A percentile compares a stretch with the other conserved stretches of the same genome.
These are phyloP conservation scores for Falco peregrinus DNA, from an alignment of 2,797 vertebrate species.

Conservation along the genomic window DNA sequence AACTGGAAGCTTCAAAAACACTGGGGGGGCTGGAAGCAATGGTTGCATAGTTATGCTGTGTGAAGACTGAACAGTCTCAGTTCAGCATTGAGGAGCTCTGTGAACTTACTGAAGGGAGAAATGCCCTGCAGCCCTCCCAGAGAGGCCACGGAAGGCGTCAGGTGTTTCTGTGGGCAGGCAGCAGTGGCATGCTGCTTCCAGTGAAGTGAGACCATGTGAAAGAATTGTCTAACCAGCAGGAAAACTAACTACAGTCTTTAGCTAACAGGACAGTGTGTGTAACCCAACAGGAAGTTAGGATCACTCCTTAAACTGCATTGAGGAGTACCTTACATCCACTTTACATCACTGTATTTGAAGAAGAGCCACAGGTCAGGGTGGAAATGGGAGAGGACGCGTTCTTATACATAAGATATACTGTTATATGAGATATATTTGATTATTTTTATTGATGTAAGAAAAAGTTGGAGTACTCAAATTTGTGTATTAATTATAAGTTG, in stretches of 20 bases:
- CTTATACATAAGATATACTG: not conserved
- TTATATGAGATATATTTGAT: not conserved
- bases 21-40: too few species aligned
- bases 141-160: fast-evolving
- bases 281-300: not conserved
- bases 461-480: not conserved
- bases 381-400: not conserved
- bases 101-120: not conserved
- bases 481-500: not conserved
- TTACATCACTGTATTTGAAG: not conserved
- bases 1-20: constrained; percentile 3
- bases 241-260: not conserved
- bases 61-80: not conserved
- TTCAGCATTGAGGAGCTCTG: not conserved
- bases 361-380: not conserved
- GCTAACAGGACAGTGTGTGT: not conserved
- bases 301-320: not conserved
- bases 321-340: not conserved
- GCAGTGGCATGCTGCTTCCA: not conserved
- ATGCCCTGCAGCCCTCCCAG: not conserved
- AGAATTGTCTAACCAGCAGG: not conserved
- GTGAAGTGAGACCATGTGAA: not conserved
- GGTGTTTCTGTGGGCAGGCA: not conserved
- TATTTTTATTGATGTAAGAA: not conserved
- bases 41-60: not conserved